These are phyloP conservation scores for Drosophila ananassae DNA, from an alignment of 1,140 invertebrate species.

Conservation along the genomic window DNA sequence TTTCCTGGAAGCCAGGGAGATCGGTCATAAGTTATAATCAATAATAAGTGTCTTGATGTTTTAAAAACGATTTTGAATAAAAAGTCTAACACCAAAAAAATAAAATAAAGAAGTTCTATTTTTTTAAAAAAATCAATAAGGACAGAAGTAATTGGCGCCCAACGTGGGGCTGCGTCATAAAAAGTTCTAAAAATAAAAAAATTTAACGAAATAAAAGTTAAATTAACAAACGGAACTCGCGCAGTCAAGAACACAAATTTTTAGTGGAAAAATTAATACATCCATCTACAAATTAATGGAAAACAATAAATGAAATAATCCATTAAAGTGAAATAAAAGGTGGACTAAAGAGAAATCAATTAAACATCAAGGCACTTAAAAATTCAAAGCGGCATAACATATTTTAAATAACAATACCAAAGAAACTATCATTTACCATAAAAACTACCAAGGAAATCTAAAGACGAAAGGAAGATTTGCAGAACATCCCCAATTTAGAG, in stretches of 20 bases:
- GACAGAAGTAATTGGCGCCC: neutral
- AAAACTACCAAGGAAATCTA: too few species aligned
- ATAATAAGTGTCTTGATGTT: neutral
- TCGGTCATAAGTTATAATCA: neutral
- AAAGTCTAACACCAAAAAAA: neutral
- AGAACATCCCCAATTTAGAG: too few species aligned
- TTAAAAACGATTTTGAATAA: neutral
- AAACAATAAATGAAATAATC: conserved; percentile 1
- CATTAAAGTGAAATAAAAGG: conserved; percentile 1
- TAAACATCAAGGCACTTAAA: neutral
- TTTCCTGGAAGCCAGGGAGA: neutral
- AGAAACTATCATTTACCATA: neutral
- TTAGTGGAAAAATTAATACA: conserved; percentile 10
- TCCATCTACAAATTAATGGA: conserved; percentile 1
- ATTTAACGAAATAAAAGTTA: conserved; percentile 1
- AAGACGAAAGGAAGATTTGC: too few species aligned
- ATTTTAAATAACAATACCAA: neutral
- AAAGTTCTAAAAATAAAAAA: neutral
- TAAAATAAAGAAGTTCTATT: neutral
- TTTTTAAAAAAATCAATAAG: neutral
- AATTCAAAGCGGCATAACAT: neutral
- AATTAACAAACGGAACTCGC: neutral
- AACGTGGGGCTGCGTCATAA: neutral
- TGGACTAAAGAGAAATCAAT: neutral
- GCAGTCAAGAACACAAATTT: conserved; percentile 2